phyloP scores from a whole-genome alignment of 2,888 invertebrate genomes.

The Drosophila atripex region DNA sequence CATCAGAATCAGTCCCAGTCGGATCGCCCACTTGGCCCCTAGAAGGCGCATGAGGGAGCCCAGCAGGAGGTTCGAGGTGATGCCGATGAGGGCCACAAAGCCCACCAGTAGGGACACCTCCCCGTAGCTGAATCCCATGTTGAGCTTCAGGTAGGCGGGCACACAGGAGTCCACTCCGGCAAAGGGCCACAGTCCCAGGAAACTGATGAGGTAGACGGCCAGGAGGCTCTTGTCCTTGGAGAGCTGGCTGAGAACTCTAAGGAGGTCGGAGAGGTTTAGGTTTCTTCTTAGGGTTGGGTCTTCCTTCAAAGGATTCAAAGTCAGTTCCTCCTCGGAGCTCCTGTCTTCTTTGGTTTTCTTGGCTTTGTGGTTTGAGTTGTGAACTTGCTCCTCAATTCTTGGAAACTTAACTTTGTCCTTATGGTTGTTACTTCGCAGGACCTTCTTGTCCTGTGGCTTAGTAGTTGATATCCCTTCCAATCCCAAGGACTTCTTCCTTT shows the following conservation, averaged over 20 bases:
- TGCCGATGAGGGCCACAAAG: conserved; percentile 1
- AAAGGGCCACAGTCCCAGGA: conserved; percentile 5
- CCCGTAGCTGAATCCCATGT: conserved; percentile 7
- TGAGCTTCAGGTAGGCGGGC: not conserved
- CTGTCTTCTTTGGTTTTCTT: not conserved
- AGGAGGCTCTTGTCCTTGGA: conserved; percentile 11
- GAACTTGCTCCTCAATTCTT: not conserved
- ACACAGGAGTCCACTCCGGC: conserved; percentile 1
- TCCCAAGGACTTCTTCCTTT: not conserved
- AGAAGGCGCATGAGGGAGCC: conserved; percentile 1
- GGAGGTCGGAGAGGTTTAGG: not conserved
- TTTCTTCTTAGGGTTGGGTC: too few species aligned
- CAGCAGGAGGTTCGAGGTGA: conserved; percentile 10
- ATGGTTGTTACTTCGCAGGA: not conserved
- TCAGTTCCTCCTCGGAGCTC: too few species aligned
- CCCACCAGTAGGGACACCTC: conserved; percentile 16
- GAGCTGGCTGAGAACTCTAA: not conserved
- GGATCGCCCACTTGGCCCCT: conserved; percentile 12
- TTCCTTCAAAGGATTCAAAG: too few species aligned
- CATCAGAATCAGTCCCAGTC: conserved; percentile 1
- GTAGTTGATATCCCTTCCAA: too few species aligned
- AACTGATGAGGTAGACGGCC: conserved; percentile 9
- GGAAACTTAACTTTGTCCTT: not conserved
- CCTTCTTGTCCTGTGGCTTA: not conserved
- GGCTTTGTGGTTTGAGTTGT: not conserved